These are phyloP conservation scores for Ennomos quercinarius DNA, from an alignment of 2,888 invertebrate genomes.

Conservation along the genomic window DNA sequence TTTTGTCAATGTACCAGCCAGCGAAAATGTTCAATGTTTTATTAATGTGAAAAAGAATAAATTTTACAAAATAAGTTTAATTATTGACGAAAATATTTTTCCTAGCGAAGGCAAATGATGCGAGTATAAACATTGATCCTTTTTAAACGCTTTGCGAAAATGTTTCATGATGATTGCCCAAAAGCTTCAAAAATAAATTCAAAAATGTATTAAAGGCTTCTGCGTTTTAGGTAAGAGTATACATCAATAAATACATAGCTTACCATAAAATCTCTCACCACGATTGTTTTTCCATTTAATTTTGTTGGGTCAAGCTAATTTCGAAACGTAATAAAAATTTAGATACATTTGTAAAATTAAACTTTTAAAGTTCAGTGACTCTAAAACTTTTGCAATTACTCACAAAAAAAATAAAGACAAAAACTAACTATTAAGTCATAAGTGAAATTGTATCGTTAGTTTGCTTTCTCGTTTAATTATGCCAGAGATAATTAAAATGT, in stretches of 20 bases:
- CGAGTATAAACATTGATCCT: background rate
- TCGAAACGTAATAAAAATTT: background rate
- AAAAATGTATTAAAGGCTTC: too few species aligned
- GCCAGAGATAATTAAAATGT: too few species aligned
- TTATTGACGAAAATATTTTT: conserved; percentile 6
- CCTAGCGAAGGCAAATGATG: background rate
- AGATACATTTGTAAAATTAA: background rate
- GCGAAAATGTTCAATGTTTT: too few species aligned
- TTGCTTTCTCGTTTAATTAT: too few species aligned
- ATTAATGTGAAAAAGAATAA: too few species aligned
- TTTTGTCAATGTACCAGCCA: conserved; percentile 27
- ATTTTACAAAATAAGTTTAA: conserved; percentile 7
- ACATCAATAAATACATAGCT: too few species aligned
- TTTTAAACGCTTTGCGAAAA: conserved; percentile 36
- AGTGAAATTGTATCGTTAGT: too few species aligned
- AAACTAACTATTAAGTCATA: too few species aligned
- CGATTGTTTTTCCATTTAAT: too few species aligned
- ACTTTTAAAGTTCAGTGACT: background rate
- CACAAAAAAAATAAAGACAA: background rate
- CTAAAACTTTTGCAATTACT: conserved; percentile 3
- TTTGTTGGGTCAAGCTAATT: too few species aligned
- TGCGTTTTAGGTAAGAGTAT: too few species aligned
- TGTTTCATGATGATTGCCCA: conserved; percentile 46
- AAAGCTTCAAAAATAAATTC: background rate
- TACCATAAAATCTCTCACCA: too few species aligned